phyloP scores from a whole-genome alignment of 2,113 vertebrate species.

The Menura novaehollandiae region DNA sequence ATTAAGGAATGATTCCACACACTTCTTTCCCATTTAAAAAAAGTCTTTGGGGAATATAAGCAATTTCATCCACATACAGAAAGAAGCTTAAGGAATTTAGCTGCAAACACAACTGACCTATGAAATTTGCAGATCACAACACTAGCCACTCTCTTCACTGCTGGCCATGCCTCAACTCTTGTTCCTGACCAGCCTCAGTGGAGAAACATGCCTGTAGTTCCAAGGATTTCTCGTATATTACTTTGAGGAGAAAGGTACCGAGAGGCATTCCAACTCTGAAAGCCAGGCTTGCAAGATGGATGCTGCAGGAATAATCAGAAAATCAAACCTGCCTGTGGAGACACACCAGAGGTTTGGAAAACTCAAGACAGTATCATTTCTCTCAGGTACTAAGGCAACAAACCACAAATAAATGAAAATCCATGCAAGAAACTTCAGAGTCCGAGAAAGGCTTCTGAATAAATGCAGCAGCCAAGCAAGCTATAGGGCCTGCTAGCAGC shows the following conservation, averaged over 20 bases:
- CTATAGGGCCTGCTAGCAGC: neutral
- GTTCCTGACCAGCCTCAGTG: neutral
- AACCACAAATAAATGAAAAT: constrained; percentile 28
- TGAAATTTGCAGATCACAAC: neutral
- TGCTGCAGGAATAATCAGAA: neutral
- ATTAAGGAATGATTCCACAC: neutral
- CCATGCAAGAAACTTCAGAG: neutral
- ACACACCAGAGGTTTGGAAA: neutral
- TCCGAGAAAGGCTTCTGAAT: neutral
- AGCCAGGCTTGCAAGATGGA: neutral
- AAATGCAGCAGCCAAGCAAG: neutral
- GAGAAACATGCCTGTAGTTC: neutral
- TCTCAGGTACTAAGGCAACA: constrained; percentile 9
- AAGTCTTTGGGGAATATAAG: neutral
- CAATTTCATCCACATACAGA: neutral
- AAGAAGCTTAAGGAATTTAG: neutral
- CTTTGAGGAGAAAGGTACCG: neutral
- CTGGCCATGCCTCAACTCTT: neutral
- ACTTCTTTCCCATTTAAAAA: neutral
- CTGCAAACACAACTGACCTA: neutral
- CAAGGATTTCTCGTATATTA: neutral
- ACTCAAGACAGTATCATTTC: neutral
- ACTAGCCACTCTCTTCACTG: neutral
- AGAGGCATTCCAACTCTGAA: neutral
- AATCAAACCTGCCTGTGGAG: neutral